phyloP scores from a whole-genome alignment of 2,888 invertebrate species.

The Trilocha varians region DNA sequence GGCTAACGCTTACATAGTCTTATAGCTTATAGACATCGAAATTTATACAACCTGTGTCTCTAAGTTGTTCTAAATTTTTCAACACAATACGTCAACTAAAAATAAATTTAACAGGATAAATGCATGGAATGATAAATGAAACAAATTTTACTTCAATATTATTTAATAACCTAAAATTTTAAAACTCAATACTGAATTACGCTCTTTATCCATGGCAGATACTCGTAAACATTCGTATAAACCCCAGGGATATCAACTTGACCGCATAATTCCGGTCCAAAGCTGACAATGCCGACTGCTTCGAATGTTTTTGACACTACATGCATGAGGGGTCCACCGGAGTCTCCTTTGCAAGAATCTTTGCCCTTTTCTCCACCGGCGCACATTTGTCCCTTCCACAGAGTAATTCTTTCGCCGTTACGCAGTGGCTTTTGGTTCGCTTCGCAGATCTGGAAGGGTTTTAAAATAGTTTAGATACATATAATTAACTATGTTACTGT shows the following conservation, averaged over 20 bases:
- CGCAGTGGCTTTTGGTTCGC: slow-evolving; percentile 16
- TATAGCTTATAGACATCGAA: no score
- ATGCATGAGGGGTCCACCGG: slow-evolving; percentile 76
- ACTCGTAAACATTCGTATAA: slow-evolving; percentile 74
- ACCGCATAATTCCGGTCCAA: slow-evolving; percentile 76
- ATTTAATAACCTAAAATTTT: no score
- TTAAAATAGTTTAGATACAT: no score
- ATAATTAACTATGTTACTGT: no score
- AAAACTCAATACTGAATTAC: slow-evolving; percentile 30
- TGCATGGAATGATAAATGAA: no score
- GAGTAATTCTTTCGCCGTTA: slow-evolving; percentile 14
- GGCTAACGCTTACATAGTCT: no score
- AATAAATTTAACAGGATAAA: no score
- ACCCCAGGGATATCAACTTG: slow-evolving; percentile 74
- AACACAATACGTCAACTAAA: no score
- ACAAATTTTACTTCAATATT: no score
- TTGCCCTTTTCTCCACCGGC: slow-evolving; percentile 72
- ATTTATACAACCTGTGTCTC: no score
- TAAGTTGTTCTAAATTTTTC: no score
- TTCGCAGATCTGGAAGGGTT: slow-evolving; percentile 28
- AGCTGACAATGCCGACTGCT: slow-evolving; percentile 74
- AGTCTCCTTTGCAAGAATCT: slow-evolving; percentile 77
- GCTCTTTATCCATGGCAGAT: slow-evolving; percentile 71
- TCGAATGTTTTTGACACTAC: slow-evolving; percentile 31
- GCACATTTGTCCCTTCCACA: slow-evolving; percentile 57